Percentiles rank a stretch among this genome's conserved stretches.
These are phyloP conservation scores for Toxonevra muliebris DNA, from an alignment of 2,888 invertebrate genomes.

Conservation along the genomic window DNA sequence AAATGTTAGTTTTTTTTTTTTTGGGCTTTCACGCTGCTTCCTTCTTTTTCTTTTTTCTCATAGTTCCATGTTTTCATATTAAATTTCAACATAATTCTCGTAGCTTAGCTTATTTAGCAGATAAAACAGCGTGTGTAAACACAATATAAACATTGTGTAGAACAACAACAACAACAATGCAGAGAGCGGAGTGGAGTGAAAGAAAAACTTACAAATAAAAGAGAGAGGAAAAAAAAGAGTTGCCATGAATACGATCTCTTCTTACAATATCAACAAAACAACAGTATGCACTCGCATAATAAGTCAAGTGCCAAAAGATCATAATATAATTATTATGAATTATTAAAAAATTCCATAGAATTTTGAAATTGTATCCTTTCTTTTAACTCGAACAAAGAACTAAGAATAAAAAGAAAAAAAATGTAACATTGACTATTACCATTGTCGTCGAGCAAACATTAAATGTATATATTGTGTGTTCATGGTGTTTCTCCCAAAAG, in stretches of 20 bases:
- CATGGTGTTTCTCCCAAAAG: too few relatives aligned
- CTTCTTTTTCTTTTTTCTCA: neutral
- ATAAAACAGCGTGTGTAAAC: neutral
- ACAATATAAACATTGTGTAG: neutral
- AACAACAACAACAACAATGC: neutral
- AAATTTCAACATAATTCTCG: neutral
- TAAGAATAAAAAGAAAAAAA: too few relatives aligned
- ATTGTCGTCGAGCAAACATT: neutral
- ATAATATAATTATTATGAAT: conserved; percentile 23
- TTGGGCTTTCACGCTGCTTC: too few relatives aligned
- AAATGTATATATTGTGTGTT: neutral
- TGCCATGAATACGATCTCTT: neutral
- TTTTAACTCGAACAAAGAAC: neutral
- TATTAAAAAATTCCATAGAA: conserved; percentile 22
- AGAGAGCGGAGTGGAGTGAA: conserved; percentile 1
- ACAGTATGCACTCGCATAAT: neutral
- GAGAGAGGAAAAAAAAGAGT: neutral
- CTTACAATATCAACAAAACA: neutral
- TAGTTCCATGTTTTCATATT: conserved; percentile 4
- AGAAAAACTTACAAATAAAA: neutral
- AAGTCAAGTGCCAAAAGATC: conserved; percentile 3
- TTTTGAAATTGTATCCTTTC: conserved; percentile 9
- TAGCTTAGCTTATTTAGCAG: neutral
- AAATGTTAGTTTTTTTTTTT: neutral
- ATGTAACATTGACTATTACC: too few relatives aligned